Evolutionary conservation across 2,797 vertebrate species (phyloP).

Genomic region (Taeniopygia guttata): DNA sequence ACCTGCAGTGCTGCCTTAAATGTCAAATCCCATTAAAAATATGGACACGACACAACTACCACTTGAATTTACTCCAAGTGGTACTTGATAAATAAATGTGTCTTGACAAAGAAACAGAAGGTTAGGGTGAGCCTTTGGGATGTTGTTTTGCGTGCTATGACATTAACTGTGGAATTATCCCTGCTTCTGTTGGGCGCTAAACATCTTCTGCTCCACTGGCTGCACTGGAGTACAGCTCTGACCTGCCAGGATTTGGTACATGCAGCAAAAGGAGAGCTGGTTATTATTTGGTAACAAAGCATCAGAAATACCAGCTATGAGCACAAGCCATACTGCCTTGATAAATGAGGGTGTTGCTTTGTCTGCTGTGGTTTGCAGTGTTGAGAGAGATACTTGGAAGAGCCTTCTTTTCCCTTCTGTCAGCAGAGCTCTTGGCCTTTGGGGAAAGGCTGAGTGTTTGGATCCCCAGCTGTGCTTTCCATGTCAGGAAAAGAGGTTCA

Average conservation of each 20-base stretch:
- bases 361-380: neutral
- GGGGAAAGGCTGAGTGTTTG: neutral
- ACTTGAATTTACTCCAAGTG: neutral
- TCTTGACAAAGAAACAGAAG: neutral
- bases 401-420: neutral
- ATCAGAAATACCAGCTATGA: neutral
- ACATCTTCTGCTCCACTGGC: neutral
- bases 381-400: neutral
- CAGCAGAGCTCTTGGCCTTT: neutral
- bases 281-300: neutral
- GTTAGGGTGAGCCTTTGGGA: neutral
- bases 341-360: neutral
- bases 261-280: neutral
- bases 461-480: neutral
- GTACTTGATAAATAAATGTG: neutral
- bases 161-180: neutral
- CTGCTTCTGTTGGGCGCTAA: neutral
- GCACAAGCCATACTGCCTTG: neutral
- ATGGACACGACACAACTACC: neutral
- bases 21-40: constrained; percentile 10
- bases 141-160: neutral
- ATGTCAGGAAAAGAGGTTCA: neutral
- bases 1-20: constrained; percentile 18
- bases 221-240: neutral
- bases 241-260: neutral